Conservation (phyloP, 2,797 vertebrate genomes). For the Aphelocoma californica region DNA sequence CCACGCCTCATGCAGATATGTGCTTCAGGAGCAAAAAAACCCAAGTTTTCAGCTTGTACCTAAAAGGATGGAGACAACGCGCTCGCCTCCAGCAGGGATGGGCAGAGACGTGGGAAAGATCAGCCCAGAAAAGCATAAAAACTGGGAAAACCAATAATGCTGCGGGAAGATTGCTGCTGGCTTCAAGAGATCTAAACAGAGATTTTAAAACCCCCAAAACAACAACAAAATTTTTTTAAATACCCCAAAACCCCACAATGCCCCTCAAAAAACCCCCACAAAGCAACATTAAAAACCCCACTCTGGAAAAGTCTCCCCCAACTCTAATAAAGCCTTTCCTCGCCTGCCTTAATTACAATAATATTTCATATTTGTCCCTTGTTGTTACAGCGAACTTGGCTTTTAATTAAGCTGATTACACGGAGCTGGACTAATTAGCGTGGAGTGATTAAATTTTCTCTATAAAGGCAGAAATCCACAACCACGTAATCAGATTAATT, state of each 20-base stretch:
- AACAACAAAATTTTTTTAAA: rapidly evolving
- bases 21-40: neutral
- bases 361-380: neutral
- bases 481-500: neutral
- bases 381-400: neutral
- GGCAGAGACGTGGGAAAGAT: neutral
- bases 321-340: neutral
- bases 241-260: rapidly evolving
- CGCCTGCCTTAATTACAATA: neutral
- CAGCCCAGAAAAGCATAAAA: neutral
- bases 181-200: neutral
- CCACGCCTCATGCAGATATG: neutral
- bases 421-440: neutral
- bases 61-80: rapidly evolving
- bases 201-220: rapidly evolving
- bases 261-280: rapidly evolving
- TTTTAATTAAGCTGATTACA: neutral
- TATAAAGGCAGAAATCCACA: neutral
- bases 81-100: neutral
- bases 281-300: rapidly evolving
- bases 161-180: too few relatives aligned
- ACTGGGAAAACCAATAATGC: neutral
- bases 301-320: neutral
- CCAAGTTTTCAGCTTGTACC: rapidly evolving
- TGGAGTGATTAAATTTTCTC: neutral